Evolutionary conservation across 1,140 invertebrate genomes (phyloP), one percentile per base, ranked within the genome.

Genomic region (Nasonia giraulti): DNA sequence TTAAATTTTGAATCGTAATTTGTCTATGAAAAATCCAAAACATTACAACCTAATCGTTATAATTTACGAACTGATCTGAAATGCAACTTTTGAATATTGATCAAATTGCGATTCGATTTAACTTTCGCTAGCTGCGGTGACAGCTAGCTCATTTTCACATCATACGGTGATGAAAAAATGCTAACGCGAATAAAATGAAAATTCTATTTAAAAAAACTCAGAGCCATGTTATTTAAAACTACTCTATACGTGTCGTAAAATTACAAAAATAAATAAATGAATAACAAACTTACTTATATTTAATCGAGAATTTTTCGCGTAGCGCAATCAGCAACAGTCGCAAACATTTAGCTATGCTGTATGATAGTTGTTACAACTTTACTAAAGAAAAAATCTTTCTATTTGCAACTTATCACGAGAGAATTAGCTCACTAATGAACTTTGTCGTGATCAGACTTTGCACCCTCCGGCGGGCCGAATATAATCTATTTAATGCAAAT

Each of bases 271-370:
- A 33, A 37, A 73, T 12, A 73, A 75, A 75, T 75, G 44, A 44
- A 75, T 20, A 75, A 80, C 14, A 75, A 74, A 79, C 55, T 79
- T 79, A 62, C 47, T 87, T 27, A 27, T 27, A 87, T 71, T 87
- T 86, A 88, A 89, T 88, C 84, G 85, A 85, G 85, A 87, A 86
- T 87, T 88, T 87, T 87, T 89, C 85, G 89, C 89, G 89, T 90
- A 91, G 89, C 84, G 89, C 89, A 91, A 91, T 91, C 90, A 91
- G 87, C 87, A 86, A 85, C 85, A 88, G 87, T 89, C 85, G 87
- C 86, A 91, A 68, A 88, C 84, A 89, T 88, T 75, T 87, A 90
- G 87, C 84, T 88, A 89, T 86, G 86, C 81, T 83, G 27, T 87
- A 66, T 80, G 83, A 31, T 71, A 86, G 68, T 82, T 80, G 82